phyloP scores from a whole-genome alignment of 2,797 vertebrate species.

The Tangara arthus region DNA sequence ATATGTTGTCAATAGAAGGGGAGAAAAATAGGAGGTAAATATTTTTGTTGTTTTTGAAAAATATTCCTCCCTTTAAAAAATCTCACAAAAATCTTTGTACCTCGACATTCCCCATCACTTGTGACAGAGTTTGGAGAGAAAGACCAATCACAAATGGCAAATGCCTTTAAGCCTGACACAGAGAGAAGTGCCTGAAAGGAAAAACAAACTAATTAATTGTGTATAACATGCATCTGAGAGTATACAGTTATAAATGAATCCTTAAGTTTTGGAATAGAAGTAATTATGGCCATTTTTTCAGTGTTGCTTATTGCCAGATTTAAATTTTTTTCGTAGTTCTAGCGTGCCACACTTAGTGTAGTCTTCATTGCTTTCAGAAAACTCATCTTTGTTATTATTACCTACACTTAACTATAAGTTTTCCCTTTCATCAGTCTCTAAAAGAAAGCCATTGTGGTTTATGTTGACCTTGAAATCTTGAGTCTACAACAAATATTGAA shows the following conservation, averaged over 20 bases:
- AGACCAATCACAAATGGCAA: neutral
- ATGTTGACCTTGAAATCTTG: neutral
- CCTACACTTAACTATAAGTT: neutral
- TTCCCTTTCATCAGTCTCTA: neutral
- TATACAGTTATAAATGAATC: neutral
- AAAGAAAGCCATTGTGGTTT: neutral
- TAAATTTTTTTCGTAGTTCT: neutral
- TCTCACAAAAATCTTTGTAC: accelerated
- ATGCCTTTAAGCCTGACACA: neutral
- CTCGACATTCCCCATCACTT: neutral
- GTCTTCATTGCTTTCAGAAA: neutral
- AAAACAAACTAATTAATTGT: neutral
- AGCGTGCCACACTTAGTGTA: neutral
- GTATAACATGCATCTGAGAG: neutral
- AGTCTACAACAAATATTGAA: neutral
- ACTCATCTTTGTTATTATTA: neutral
- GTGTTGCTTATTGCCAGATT: neutral
- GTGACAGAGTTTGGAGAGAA: neutral
- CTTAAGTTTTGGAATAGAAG: neutral
- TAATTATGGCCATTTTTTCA: neutral
- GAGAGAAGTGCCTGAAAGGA: neutral
- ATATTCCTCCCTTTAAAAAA: neutral
- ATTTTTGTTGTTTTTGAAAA: neutral
- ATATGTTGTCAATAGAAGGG: neutral
- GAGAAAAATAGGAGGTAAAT: neutral